These are phyloP conservation scores for Philereme vetulata DNA, from an alignment of 2,888 invertebrate species.

Conservation along the genomic window DNA sequence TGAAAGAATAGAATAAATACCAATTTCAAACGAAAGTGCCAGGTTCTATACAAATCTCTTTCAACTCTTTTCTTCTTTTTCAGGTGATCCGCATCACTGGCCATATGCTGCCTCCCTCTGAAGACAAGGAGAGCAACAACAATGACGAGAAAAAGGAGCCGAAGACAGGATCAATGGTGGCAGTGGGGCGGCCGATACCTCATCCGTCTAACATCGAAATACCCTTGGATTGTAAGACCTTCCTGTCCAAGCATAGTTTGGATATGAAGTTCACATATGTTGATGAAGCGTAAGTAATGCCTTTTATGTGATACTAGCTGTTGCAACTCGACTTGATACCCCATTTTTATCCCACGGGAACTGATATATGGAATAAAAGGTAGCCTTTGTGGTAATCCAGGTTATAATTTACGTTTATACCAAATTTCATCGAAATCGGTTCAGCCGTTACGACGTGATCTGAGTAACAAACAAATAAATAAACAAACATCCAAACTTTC, in stretches of 20 bases:
- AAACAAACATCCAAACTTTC: too few relatives aligned
- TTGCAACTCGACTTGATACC: too few relatives aligned
- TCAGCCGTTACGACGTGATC: too few relatives aligned
- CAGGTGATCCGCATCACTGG: constrained; percentile 96
- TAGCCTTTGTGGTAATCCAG: too few relatives aligned
- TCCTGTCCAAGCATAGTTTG: constrained; percentile 94
- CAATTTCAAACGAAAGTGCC: too few relatives aligned
- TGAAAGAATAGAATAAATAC: too few relatives aligned
- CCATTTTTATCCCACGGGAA: too few relatives aligned
- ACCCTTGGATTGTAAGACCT: constrained; percentile 94
- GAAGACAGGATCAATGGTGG: constrained; percentile 84
- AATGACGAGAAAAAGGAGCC: constrained; percentile 67
- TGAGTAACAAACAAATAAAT: too few relatives aligned
- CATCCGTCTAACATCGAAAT: constrained; percentile 97
- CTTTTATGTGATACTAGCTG: too few relatives aligned
- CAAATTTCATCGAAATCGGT: too few relatives aligned
- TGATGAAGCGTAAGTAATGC: constrained; percentile 92
- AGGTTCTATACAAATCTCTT: neutral
- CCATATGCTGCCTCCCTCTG: constrained; percentile 84
- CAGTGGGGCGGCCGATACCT: constrained; percentile 92
- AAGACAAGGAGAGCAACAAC: constrained; percentile 52
- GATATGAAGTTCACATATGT: constrained; percentile 98
- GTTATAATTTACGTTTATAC: too few relatives aligned
- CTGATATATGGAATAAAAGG: too few relatives aligned
- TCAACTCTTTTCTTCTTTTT: neutral